Evolutionary conservation across 2,797 vertebrate species (phyloP).

Genomic region (Cheirogaleus major): DNA sequence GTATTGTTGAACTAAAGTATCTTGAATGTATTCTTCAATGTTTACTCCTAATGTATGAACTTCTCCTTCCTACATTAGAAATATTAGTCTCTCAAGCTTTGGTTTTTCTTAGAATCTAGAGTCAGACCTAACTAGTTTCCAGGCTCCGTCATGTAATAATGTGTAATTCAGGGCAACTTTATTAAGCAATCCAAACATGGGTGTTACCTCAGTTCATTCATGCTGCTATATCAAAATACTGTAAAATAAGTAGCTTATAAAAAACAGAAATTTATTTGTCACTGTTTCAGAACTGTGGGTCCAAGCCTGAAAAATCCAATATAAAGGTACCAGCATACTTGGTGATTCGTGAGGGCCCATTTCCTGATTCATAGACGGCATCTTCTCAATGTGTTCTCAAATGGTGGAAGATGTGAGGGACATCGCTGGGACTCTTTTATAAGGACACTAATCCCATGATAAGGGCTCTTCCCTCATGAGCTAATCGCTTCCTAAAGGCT

Average conservation of each 20-base stretch:
- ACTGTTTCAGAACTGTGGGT: neutral
- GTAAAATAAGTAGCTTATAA: neutral
- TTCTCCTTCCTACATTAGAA: neutral
- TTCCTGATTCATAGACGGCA: no score
- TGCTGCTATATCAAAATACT: neutral
- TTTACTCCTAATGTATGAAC: neutral
- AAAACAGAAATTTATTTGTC: neutral
- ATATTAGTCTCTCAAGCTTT: neutral
- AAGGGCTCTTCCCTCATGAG: no score
- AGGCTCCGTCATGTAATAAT: neutral
- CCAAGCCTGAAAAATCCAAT: neutral
- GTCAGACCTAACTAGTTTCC: neutral
- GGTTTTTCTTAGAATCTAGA: neutral
- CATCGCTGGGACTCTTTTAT: neutral
- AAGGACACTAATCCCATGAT: neutral
- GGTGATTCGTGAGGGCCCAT: neutral
- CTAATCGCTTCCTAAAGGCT: neutral
- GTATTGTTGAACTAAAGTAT: neutral
- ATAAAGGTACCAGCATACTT: no score
- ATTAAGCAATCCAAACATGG: neutral
- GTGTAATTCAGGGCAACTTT: neutral
- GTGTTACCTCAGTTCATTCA: neutral
- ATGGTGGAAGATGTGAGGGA: no score
- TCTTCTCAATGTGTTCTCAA: neutral
- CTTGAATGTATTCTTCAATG: neutral